phyloP scores from a whole-genome alignment of 2,888 invertebrate genomes.

The Hemithea aestivaria region DNA sequence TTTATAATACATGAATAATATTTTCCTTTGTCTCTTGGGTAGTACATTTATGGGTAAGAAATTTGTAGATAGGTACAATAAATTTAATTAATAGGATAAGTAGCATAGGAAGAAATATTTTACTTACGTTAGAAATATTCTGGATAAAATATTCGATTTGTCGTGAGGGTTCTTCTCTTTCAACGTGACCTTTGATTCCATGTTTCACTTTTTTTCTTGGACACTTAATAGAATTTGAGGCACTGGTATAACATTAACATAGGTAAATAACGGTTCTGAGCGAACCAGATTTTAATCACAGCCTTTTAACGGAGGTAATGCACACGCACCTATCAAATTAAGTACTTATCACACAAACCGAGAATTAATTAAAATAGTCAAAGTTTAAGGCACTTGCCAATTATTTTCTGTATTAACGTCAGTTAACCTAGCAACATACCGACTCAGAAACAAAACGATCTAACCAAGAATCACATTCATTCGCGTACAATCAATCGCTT shows the following conservation, averaged over 20 bases:
- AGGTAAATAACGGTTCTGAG: no score
- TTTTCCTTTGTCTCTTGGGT: no score
- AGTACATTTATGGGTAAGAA: no score
- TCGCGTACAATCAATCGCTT: constrained; percentile 2
- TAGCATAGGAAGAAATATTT: not conserved
- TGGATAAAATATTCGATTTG: constrained; percentile 78
- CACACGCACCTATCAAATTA: no score
- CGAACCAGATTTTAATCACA: no score
- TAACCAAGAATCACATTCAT: constrained; percentile 20
- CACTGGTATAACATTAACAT: not conserved
- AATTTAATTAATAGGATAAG: no score
- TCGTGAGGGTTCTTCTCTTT: constrained; percentile 81
- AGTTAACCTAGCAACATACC: constrained; percentile 26
- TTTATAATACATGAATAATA: no score
- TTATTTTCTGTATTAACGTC: not conserved
- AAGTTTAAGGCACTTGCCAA: no score
- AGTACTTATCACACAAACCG: no score
- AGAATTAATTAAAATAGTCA: no score
- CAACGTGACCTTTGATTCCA: constrained; percentile 81
- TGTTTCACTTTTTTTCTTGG: constrained; percentile 36
- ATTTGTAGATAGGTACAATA: no score
- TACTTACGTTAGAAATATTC: constrained; percentile 82
- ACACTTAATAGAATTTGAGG: constrained; percentile 1
- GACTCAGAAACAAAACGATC: constrained; percentile 24
- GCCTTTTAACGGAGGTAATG: no score